Percentiles rank a stretch among this genome's conserved stretches.
Evolutionary conservation across 2,113 vertebrate genomes (phyloP).

Genomic region (Archilochus colubris): DNA sequence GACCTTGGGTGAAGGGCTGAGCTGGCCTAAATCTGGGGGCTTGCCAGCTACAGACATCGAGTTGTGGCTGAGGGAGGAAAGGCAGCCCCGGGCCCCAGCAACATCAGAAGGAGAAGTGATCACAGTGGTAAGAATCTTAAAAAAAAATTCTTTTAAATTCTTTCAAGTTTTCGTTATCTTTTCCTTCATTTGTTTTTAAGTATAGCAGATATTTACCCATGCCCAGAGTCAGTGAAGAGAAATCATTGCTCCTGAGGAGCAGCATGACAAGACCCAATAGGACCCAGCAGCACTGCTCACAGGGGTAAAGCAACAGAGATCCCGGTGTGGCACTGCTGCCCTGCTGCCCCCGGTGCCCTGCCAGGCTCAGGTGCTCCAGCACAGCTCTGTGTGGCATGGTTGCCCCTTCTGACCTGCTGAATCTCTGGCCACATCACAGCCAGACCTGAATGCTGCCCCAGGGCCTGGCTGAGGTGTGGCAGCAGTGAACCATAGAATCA

Average conservation of each 20-base stretch:
- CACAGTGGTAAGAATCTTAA: not conserved
- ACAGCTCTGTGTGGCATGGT: fast-evolving
- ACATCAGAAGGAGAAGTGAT: not conserved
- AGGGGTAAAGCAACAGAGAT: fast-evolving
- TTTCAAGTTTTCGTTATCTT: not conserved
- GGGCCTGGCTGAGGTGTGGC: not conserved
- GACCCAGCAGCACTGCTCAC: fast-evolving
- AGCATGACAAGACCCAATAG: fast-evolving
- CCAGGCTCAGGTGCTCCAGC: fast-evolving
- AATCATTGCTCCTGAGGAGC: not conserved
- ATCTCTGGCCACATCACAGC: fast-evolving
- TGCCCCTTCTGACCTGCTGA: not conserved
- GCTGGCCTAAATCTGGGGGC: not conserved
- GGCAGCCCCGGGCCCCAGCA: not conserved
- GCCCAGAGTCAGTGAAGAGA: fast-evolving
- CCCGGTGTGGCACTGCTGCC: fast-evolving
- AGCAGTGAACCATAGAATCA: not conserved
- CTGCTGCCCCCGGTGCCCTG: fast-evolving
- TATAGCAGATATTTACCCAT: fast-evolving
- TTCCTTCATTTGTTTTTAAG: not conserved
- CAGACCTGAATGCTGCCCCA: not conserved
- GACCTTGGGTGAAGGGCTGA: too few species aligned
- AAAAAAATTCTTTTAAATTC: not conserved
- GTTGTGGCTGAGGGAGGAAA: not conserved
- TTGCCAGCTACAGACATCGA: not conserved